phyloP scores from a whole-genome alignment of 2,113 vertebrate species.

The Sebastes schlegelii region DNA sequence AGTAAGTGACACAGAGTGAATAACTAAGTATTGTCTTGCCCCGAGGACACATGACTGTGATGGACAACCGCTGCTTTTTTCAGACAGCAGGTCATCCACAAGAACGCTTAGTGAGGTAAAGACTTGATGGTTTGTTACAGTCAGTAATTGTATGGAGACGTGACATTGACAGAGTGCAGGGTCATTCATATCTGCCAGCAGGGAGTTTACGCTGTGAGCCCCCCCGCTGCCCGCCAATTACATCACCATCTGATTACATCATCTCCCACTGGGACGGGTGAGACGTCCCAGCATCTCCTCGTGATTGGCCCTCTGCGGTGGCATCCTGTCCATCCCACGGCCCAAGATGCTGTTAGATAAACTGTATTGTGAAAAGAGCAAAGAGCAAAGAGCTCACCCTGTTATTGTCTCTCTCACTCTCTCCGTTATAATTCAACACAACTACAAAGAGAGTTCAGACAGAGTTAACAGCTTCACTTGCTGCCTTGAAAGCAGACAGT shows the following conservation, averaged over 20 bases:
- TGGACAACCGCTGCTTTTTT: too few relatives aligned
- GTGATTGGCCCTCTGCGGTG: conserved; percentile 33
- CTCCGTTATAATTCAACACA: conserved; percentile 4
- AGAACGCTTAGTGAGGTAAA: background rate
- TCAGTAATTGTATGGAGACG: conserved; percentile 21
- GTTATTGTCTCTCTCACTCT: background rate
- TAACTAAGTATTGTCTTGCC: background rate
- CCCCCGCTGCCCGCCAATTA: conserved; percentile 42
- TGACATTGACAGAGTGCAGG: conserved; percentile 50
- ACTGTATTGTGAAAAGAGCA: conserved; percentile 42
- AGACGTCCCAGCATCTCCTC: conserved; percentile 31
- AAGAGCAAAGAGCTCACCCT: conserved; percentile 1
- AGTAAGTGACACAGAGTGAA: background rate
- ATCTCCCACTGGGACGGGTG: conserved; percentile 41
- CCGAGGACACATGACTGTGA: background rate
- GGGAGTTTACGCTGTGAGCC: conserved; percentile 24
- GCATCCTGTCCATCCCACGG: background rate
- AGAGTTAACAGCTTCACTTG: background rate
- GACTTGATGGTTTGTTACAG: conserved; percentile 35
- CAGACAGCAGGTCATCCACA: conserved; percentile 1
- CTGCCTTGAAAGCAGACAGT: background rate
- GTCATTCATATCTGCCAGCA: conserved; percentile 39
- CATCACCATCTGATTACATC: conserved; percentile 66
- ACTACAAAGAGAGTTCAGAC: conserved; percentile 32
- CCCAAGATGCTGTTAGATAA: conserved; percentile 17